Conservation (phyloP, 2,113 vertebrate genomes). For the Ameiurus melas region DNA sequence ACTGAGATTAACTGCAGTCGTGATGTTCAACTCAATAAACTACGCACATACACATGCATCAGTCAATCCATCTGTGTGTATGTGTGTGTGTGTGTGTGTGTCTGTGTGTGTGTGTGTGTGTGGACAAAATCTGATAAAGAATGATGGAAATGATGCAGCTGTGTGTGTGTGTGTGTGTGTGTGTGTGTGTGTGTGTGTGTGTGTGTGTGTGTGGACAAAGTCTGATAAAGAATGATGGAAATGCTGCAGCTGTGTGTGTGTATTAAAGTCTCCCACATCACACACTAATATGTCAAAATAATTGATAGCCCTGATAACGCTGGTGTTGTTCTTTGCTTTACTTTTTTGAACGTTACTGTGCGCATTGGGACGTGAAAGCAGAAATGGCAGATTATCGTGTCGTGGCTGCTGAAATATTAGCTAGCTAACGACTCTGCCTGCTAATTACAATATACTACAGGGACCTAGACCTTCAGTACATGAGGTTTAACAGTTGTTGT, state of each 20-base stretch:
- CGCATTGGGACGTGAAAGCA: background rate
- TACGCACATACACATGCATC: background rate
- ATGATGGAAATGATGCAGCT: too few relatives aligned
- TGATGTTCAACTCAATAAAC: constrained; percentile 29
- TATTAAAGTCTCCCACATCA: background rate
- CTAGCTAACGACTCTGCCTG: background rate
- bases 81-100: background rate
- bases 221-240: background rate
- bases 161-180: too few relatives aligned
- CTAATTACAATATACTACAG: background rate
- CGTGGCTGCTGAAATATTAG: background rate
- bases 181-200: too few relatives aligned
- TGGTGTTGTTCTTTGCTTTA: background rate
- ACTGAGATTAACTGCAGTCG: constrained; percentile 3
- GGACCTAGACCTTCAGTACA: background rate
- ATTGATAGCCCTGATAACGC: background rate
- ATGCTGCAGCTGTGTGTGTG: background rate
- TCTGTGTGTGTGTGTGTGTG: too few relatives aligned
- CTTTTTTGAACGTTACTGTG: background rate
- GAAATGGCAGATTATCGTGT: background rate
- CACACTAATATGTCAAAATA: background rate
- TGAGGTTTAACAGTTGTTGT: background rate
- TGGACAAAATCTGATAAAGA: too few relatives aligned
- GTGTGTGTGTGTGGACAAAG: background rate
- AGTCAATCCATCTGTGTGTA: background rate